Conservation (phyloP, 92 coral and sea anemone genomes). For the Palythoa heliodiscus region DNA sequence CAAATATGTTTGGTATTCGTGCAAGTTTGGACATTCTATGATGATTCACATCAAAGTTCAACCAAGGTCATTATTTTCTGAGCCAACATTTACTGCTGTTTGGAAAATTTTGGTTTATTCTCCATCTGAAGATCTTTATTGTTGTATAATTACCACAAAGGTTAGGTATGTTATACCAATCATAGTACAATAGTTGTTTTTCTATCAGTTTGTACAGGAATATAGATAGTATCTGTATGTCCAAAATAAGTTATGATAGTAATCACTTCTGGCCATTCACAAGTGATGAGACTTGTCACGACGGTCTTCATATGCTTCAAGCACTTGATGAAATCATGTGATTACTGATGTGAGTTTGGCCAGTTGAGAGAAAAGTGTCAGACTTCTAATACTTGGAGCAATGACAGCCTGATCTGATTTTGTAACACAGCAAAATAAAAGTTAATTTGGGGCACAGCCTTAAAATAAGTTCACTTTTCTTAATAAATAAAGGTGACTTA, state of each 20-base stretch:
- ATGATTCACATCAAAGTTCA: background rate
- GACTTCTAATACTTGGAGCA: background rate
- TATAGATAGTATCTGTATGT: background rate
- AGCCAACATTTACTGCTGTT: background rate
- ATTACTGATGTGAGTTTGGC: constrained; percentile 81
- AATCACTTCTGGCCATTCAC: constrained; percentile 42
- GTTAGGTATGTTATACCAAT: background rate
- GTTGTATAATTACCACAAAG: background rate
- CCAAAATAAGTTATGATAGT: background rate
- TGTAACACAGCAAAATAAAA: background rate
- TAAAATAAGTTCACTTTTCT: background rate
- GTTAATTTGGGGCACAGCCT: too few relatives aligned
- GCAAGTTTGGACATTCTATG: too few relatives aligned
- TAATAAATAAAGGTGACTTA: too few relatives aligned
- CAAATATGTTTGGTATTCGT: too few relatives aligned
- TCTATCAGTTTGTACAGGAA: background rate
- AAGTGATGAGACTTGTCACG: constrained; percentile 94
- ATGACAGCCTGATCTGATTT: background rate
- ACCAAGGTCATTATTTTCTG: too few relatives aligned
- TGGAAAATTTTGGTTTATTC: background rate
- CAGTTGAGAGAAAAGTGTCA: background rate
- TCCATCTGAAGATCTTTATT: background rate
- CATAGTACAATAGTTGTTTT: too few relatives aligned
- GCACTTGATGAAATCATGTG: constrained; percentile 94
- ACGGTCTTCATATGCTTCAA: constrained; percentile 99